phyloP scores from a whole-genome alignment of 1,140 invertebrate genomes.

The Pseudomyrmex flavicornis region DNA sequence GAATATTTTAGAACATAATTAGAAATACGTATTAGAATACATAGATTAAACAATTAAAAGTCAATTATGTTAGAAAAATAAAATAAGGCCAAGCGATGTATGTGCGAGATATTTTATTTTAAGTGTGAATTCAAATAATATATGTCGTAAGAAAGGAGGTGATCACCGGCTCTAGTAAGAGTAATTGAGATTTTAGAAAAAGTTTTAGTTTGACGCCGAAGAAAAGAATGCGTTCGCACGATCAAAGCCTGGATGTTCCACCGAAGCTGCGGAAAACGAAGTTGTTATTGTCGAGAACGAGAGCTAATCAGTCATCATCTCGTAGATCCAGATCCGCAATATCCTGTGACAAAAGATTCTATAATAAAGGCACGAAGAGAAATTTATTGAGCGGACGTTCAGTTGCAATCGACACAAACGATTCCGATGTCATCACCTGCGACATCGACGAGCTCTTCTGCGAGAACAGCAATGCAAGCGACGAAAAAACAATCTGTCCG shows the following conservation, averaged over 20 bases:
- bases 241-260: neutral
- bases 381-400: neutral
- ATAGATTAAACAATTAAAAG: too few relatives aligned
- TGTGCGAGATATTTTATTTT: conserved; percentile 15
- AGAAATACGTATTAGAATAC: neutral
- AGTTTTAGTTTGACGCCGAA: neutral
- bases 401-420: neutral
- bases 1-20: conserved; percentile 10
- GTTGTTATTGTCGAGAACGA: neutral
- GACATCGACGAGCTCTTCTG: conserved; percentile 28
- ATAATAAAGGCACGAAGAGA: neutral
- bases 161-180: too few relatives aligned
- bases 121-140: too few relatives aligned
- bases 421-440: neutral
- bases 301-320: neutral
- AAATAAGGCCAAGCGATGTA: too few relatives aligned
- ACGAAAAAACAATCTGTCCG: neutral
- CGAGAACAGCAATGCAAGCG: neutral
- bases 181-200: too few relatives aligned
- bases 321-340: conserved; percentile 49
- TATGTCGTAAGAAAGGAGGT: too few relatives aligned
- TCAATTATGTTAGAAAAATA: too few relatives aligned
- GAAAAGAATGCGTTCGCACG: conserved; percentile 22
- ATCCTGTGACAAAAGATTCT: neutral
- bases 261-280: conserved; percentile 19